A percentile compares a stretch with the other conserved stretches of the same genome.
phyloP scores from a whole-genome alignment of 1,140 invertebrate species.

The Cydia pomonella region DNA sequence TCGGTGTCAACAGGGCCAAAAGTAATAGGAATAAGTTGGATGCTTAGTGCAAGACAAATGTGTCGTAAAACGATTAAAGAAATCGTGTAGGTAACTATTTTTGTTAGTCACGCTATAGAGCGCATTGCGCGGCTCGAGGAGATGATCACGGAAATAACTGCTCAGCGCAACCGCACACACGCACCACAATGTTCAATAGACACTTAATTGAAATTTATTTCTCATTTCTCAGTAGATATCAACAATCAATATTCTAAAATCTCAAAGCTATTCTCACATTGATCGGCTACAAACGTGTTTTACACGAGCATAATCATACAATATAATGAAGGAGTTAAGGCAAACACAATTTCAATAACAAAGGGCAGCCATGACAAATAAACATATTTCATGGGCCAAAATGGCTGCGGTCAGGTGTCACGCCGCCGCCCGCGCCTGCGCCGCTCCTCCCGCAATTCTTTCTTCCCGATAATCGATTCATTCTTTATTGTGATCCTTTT shows the following conservation, averaged over 20 bases:
- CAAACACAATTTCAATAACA: constrained; percentile 81
- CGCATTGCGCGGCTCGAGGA: constrained; percentile 53
- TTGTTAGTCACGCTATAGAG: constrained; percentile 55
- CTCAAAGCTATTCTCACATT: constrained; percentile 74
- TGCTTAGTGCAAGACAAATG: constrained; percentile 28
- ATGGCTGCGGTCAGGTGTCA: constrained; percentile 79
- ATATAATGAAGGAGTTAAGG: constrained; percentile 79
- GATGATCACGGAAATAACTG: constrained; percentile 75
- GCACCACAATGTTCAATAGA: constrained; percentile 68
- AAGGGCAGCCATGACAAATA: constrained; percentile 79
- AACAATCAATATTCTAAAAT: constrained; percentile 80
- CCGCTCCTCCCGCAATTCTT: constrained; percentile 52
- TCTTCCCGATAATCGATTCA: constrained; percentile 72
- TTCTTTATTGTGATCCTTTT: constrained; percentile 67
- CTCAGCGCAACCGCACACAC: constrained; percentile 45
- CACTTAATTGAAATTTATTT: constrained; percentile 80
- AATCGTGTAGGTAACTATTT: constrained; percentile 54
- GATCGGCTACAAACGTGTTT: constrained; percentile 74
- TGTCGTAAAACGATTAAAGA: constrained; percentile 55
- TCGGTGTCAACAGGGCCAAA: constrained; percentile 26
- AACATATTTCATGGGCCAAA: constrained; percentile 80
- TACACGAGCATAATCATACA: constrained; percentile 75
- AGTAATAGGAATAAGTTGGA: constrained; percentile 27
- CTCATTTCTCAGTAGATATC: constrained; percentile 76
- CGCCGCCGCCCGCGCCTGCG: constrained; percentile 49